phyloP scores from a whole-genome alignment of 2,888 invertebrate genomes.

The Bugulina stolonifera region DNA sequence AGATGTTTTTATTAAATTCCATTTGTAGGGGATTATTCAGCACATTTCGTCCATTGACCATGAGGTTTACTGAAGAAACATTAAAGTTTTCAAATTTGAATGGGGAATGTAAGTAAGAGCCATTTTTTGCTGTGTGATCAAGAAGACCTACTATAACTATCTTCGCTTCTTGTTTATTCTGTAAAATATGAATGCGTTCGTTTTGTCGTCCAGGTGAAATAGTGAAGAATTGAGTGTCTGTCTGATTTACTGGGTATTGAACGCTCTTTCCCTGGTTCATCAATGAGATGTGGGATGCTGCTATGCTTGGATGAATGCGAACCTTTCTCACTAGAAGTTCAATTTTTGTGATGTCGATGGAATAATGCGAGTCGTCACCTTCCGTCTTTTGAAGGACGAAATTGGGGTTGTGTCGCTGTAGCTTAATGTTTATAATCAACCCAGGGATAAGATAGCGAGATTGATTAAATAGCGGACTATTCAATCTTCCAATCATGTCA shows the following conservation, averaged over 20 bases:
- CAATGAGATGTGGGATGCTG: not conserved
- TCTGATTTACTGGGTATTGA: not conserved
- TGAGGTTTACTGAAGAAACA: not conserved
- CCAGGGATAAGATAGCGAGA: not conserved
- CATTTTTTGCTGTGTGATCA: not conserved
- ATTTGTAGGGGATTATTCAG: not conserved
- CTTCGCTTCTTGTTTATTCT: not conserved
- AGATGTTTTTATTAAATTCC: not conserved
- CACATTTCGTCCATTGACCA: not conserved
- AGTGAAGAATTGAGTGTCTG: not conserved
- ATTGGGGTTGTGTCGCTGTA: not conserved
- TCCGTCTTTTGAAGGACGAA: not conserved
- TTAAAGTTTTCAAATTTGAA: not conserved
- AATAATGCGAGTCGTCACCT: not conserved
- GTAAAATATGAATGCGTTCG: not conserved
- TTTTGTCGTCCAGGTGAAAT: not conserved
- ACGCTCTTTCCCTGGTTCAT: not conserved
- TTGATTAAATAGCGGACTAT: not conserved
- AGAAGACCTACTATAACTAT: not conserved
- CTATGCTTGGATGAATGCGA: not conserved
- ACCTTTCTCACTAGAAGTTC: not conserved
- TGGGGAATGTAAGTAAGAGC: not conserved
- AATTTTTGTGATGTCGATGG: not conserved
- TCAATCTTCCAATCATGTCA: not conserved
- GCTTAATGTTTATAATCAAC: not conserved